These are phyloP conservation scores for Ashinkailepas kermadecensis DNA, from an alignment of 2,888 invertebrate species.

Conservation along the genomic window DNA sequence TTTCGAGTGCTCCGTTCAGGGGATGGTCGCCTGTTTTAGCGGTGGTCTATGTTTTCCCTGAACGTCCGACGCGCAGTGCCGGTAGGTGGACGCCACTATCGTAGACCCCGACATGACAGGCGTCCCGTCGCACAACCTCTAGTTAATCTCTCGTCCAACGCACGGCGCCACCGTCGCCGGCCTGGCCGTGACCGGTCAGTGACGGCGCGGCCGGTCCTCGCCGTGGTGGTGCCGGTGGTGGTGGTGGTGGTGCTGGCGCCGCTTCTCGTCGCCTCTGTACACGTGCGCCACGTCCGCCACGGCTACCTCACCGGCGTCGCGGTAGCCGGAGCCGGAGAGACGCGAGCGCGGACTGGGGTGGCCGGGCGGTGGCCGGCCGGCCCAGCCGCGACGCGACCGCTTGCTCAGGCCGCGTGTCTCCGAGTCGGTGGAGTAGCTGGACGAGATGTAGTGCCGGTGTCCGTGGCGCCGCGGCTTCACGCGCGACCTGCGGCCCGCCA, in stretches of 20 bases:
- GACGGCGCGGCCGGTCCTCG: slow-evolving; percentile 24
- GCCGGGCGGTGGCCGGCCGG: slow-evolving; percentile 37
- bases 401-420: neutral
- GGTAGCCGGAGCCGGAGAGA: slow-evolving; percentile 38
- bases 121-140: too few species aligned
- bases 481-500: neutral
- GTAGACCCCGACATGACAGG: too few species aligned
- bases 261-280: slow-evolving; percentile 47
- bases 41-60: too few species aligned
- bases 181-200: neutral
- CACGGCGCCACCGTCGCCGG: neutral
- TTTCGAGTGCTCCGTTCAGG: too few species aligned
- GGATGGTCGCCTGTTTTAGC: too few species aligned
- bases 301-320: slow-evolving; percentile 41
- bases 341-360: slow-evolving; percentile 37
- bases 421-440: slow-evolving; percentile 17
- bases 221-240: slow-evolving; percentile 52
- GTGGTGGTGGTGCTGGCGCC: slow-evolving; percentile 67
- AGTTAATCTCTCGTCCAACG: too few species aligned
- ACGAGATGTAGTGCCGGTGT: slow-evolving; percentile 6
- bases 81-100: too few species aligned
- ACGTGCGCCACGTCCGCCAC: slow-evolving; percentile 41
- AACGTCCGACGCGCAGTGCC: too few species aligned
- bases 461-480: slow-evolving; percentile 1
- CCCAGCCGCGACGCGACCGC: neutral